Percentiles rank a stretch among this genome's conserved stretches.
These are phyloP conservation scores for Strongylocentrotus purpuratus DNA, from an alignment of 35 echinoderm and acorn worm genomes.

Conservation along the genomic window DNA sequence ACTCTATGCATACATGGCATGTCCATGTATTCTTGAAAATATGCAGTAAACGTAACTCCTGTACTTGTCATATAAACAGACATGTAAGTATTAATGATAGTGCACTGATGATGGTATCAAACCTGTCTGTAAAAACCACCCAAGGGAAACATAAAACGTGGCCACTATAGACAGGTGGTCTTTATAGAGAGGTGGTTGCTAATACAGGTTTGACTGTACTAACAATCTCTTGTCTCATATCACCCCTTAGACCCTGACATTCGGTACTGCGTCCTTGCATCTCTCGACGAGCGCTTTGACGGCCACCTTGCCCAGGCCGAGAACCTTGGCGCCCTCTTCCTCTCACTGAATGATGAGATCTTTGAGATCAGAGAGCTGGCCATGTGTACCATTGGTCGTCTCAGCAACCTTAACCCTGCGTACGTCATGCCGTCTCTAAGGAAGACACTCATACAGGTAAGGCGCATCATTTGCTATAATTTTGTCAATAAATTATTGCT, in stretches of 20 bases:
- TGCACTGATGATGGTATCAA: not conserved
- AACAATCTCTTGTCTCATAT: no score
- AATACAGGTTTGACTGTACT: no score
- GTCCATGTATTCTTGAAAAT: not conserved
- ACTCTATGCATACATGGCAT: not conserved
- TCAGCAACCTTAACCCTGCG: slow-evolving; percentile 95
- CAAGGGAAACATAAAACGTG: no score
- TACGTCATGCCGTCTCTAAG: slow-evolving; percentile 97
- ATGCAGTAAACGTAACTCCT: no score
- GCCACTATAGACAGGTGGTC: no score
- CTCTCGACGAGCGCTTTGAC: slow-evolving; percentile 95
- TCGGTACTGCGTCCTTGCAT: slow-evolving; percentile 91
- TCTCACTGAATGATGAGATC: slow-evolving; percentile 90
- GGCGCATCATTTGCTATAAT: not conserved
- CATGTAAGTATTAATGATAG: not conserved
- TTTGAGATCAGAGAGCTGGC: slow-evolving; percentile 97
- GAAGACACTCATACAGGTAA: slow-evolving; percentile 92
- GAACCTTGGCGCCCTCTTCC: slow-evolving; percentile 95
- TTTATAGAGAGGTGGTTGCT: no score
- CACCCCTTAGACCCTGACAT: slow-evolving; percentile 86
- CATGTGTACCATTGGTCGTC: slow-evolving; percentile 96
- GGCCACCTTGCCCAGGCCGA: slow-evolving; percentile 96
- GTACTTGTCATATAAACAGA: not conserved
- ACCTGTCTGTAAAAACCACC: not conserved
- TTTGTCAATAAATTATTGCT: no score